Evolutionary conservation across 2,888 invertebrate species (phyloP).

Genomic region (Noctua pronuba): DNA sequence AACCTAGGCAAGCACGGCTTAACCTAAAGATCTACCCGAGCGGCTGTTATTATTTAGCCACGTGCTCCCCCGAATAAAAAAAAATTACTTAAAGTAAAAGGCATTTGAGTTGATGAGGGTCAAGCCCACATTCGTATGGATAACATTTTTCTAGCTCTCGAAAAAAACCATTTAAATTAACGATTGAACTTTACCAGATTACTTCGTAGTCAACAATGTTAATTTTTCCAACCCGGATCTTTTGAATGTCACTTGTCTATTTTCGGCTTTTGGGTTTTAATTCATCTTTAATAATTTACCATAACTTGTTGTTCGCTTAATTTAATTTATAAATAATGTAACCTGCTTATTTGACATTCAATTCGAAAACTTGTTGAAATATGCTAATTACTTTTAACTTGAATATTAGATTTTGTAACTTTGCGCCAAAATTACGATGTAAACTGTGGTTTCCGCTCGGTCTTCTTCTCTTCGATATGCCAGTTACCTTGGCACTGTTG

Average conservation of each 20-base stretch:
- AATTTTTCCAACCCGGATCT: constrained; percentile 34
- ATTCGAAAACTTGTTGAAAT: neutral
- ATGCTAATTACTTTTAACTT: neutral
- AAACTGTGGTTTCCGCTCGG: neutral
- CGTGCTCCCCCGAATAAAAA: too few species aligned
- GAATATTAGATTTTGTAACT: neutral
- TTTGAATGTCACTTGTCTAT: constrained; percentile 30
- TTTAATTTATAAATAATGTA: neutral
- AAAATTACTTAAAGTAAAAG: neutral
- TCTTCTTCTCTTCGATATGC: neutral
- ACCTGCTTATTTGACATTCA: neutral
- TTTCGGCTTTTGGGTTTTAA: neutral
- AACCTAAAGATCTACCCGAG: too few species aligned
- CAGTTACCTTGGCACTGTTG: neutral
- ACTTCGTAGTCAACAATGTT: constrained; percentile 18
- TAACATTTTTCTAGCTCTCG: neutral
- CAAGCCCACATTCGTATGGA: neutral
- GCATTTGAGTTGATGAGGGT: neutral
- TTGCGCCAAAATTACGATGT: neutral
- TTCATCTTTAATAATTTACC: neutral
- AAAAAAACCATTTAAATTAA: neutral
- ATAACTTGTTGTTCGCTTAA: neutral
- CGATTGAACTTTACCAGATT: neutral
- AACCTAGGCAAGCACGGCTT: too few species aligned
- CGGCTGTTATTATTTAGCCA: too few species aligned